Evolutionary conservation across 2,888 invertebrate species (phyloP).

Genomic region (Rhingia campestris): DNA sequence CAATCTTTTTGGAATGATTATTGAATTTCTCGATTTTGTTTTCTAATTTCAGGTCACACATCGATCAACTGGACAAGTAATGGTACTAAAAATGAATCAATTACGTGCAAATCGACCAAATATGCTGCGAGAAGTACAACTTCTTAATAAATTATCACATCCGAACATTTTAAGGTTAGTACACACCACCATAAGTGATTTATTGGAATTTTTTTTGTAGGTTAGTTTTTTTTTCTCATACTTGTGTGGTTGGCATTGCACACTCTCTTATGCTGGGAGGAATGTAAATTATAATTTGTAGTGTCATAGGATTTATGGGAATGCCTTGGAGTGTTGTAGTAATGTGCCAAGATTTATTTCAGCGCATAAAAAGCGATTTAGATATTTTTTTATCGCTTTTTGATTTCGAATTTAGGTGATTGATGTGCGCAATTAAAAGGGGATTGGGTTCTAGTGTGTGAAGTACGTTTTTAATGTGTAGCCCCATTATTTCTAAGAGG

Average conservation of each 20-base stretch:
- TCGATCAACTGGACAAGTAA: slow-evolving; percentile 94
- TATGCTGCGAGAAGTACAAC: slow-evolving; percentile 98
- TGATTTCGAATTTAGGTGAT: slow-evolving; percentile 26
- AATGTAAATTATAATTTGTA: slow-evolving; percentile 32
- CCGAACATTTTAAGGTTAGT: slow-evolving; percentile 94
- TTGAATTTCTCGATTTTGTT: slow-evolving; percentile 39
- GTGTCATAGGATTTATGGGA: slow-evolving; percentile 32
- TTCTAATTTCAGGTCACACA: slow-evolving; percentile 91
- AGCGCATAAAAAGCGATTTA: slow-evolving; percentile 9
- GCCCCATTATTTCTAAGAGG: neutral
- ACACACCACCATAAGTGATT: slow-evolving; percentile 19
- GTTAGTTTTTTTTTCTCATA: neutral
- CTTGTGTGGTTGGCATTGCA: slow-evolving; percentile 14
- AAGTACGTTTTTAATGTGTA: neutral
- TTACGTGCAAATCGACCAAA: slow-evolving; percentile 96
- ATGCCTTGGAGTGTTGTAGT: slow-evolving; percentile 8
- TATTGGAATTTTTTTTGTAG: slow-evolving; percentile 14
- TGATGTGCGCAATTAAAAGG: slow-evolving; percentile 18
- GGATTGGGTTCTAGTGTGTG: neutral
- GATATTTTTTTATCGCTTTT: slow-evolving; percentile 24
- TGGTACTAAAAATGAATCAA: slow-evolving; percentile 98
- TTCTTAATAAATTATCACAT: slow-evolving; percentile 97
- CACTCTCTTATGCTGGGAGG: neutral
- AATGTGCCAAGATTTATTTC: slow-evolving; percentile 28
- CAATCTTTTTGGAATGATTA: slow-evolving; percentile 30